Conservation (phyloP, 2,113 vertebrate species). For the Larimichthys polyactis region DNA sequence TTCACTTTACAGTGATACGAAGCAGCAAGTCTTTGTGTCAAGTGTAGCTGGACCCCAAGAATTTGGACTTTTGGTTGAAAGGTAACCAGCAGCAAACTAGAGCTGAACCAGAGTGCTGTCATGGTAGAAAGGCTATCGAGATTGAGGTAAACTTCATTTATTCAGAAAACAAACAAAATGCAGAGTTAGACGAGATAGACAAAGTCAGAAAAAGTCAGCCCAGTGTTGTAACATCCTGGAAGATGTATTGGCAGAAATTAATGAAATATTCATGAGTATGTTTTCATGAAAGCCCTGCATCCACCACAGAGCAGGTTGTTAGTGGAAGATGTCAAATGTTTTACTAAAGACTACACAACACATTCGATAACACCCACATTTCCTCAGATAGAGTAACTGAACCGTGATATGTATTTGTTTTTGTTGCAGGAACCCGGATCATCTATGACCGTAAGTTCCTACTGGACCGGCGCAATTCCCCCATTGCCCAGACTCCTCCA, state of each 20-base stretch:
- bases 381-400: not conserved
- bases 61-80: not conserved
- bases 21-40: not conserved
- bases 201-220: not conserved
- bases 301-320: not conserved
- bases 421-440: slow-evolving; percentile 91
- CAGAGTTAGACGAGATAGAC: not conserved
- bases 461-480: slow-evolving; percentile 95
- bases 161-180: not conserved
- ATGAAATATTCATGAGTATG: no score
- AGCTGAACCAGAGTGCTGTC: no score
- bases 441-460: slow-evolving; percentile 98
- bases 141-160: not conserved
- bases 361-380: not conserved
- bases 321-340: not conserved
- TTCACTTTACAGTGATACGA: not conserved
- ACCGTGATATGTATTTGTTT: not conserved
- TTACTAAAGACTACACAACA: not conserved
- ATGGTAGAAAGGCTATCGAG: not conserved
- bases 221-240: no score
- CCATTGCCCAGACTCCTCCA: slow-evolving; percentile 95
- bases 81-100: not conserved
- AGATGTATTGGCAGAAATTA: no score
- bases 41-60: not conserved
- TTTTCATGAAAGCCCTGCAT: not conserved